phyloP scores from a whole-genome alignment of 1,140 invertebrate genomes.

The Drosophila obscura region DNA sequence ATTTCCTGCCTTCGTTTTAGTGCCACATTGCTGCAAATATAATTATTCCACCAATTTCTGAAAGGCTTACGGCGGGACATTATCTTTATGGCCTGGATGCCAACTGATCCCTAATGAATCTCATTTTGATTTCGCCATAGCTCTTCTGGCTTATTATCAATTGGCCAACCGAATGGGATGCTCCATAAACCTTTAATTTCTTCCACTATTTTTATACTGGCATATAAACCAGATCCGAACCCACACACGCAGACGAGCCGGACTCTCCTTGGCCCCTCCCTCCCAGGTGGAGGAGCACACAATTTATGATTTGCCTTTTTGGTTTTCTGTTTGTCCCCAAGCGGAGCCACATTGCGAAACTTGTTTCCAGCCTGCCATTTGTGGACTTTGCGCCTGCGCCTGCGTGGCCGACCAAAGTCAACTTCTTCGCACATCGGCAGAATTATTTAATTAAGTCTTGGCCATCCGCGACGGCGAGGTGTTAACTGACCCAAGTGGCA shows the following conservation, averaged over 20 bases:
- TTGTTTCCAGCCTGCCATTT: conserved; percentile 58
- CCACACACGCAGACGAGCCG: conserved; percentile 9
- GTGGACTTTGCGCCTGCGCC: conserved; percentile 54
- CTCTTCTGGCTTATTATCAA: not conserved
- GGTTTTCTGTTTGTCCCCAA: conserved; percentile 38
- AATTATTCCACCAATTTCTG: conserved; percentile 8
- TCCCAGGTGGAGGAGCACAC: conserved; percentile 63
- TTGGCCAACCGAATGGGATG: conserved; percentile 2
- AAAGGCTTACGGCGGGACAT: conserved; percentile 23
- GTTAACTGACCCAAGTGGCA: conserved; percentile 42
- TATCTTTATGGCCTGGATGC: conserved; percentile 23
- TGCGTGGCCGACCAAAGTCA: conserved; percentile 21
- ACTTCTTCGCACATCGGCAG: conserved; percentile 11
- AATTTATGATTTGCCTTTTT: conserved; percentile 79
- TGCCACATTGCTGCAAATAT: conserved; percentile 8
- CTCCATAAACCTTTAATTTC: conserved; percentile 59
- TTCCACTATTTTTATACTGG: conserved; percentile 28
- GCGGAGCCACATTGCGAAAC: conserved; percentile 55
- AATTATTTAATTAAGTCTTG: conserved; percentile 70
- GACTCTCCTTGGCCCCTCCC: conserved; percentile 22
- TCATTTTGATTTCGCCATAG: conserved; percentile 17
- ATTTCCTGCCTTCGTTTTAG: conserved; percentile 24
- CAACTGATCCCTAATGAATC: conserved; percentile 31
- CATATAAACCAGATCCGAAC: conserved; percentile 37
- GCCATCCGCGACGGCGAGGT: conserved; percentile 32